Evolutionary conservation across 2,797 vertebrate species (phyloP).

Genomic region (Hippoglossus hippoglossus): DNA sequence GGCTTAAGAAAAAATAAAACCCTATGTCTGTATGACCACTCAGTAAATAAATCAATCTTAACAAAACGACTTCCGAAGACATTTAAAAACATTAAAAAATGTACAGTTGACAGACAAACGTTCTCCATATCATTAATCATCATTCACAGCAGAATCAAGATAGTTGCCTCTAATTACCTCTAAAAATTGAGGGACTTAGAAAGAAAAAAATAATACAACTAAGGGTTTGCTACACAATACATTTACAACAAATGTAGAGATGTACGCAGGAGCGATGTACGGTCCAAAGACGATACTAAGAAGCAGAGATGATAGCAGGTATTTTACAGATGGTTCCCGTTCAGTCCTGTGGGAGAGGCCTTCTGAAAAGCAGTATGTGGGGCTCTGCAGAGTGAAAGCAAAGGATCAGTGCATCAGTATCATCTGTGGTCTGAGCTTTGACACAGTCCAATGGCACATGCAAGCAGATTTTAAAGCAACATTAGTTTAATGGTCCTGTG

Average conservation of each 20-base stretch:
- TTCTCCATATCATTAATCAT: slow-evolving; percentile 39
- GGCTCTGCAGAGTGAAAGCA: slow-evolving; percentile 77
- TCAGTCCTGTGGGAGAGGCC: slow-evolving; percentile 84
- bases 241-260: slow-evolving; percentile 67
- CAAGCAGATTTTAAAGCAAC: not conserved
- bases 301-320: slow-evolving; percentile 34
- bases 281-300: slow-evolving; percentile 46
- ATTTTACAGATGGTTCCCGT: slow-evolving; percentile 33
- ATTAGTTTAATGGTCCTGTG: too few relatives aligned
- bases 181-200: slow-evolving; percentile 64
- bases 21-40: slow-evolving; percentile 7
- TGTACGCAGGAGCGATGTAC: slow-evolving; percentile 35
- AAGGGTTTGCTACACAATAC: slow-evolving; percentile 61
- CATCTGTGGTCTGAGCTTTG: not conserved
- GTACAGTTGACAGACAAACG: slow-evolving; percentile 27
- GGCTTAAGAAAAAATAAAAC: slow-evolving; percentile 35
- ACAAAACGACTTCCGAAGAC: slow-evolving; percentile 43
- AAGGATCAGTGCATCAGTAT: slow-evolving; percentile 23
- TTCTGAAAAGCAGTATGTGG: slow-evolving; percentile 87
- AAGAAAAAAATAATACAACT: slow-evolving; percentile 46
- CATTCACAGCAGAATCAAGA: slow-evolving; percentile 59
- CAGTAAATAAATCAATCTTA: slow-evolving; percentile 42
- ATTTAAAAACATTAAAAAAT: slow-evolving; percentile 48
- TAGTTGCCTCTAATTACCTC: slow-evolving; percentile 52
- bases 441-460: not conserved